A percentile compares a stretch with the other conserved stretches of the same genome.
phyloP scores from a whole-genome alignment of 2,113 vertebrate species.

The Phrynosoma platyrhinos region DNA sequence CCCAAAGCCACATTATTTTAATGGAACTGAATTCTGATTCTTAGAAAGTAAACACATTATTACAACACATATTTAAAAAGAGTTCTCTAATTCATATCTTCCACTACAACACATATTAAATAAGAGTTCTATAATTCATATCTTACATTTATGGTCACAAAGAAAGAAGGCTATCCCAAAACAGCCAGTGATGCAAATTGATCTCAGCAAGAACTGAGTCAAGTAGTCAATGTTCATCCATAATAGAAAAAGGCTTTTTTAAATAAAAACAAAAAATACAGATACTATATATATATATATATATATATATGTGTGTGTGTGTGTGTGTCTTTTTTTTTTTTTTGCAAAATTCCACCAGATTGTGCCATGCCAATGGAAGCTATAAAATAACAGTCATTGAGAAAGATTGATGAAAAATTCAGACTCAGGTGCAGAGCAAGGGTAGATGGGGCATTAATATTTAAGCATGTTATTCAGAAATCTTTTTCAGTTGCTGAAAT shows the following conservation, averaged over 20 bases:
- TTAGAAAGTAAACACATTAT: neutral
- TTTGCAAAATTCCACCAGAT: neutral
- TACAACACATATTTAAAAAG: neutral
- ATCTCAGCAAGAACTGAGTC: neutral
- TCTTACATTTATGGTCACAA: neutral
- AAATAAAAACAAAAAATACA: neutral
- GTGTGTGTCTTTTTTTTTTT: too few relatives aligned
- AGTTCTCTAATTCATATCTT: neutral
- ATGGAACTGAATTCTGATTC: neutral
- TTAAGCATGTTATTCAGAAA: conserved; percentile 11
- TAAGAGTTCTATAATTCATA: neutral
- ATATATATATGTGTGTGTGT: too few relatives aligned
- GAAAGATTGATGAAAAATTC: conserved; percentile 17
- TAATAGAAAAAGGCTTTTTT: neutral
- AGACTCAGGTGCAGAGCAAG: neutral
- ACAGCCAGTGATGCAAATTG: neutral
- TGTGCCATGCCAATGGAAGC: neutral
- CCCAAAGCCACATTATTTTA: neutral
- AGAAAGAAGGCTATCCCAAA: neutral
- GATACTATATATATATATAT: too few relatives aligned
- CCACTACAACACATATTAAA: neutral
- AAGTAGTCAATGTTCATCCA: neutral
- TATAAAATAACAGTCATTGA: conserved; percentile 1
- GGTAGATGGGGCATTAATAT: conserved; percentile 2
- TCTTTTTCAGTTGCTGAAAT: conserved; percentile 10